Conservation (phyloP, 64 coral and sea anemone genomes). For the Stichodactyla helianthus region DNA sequence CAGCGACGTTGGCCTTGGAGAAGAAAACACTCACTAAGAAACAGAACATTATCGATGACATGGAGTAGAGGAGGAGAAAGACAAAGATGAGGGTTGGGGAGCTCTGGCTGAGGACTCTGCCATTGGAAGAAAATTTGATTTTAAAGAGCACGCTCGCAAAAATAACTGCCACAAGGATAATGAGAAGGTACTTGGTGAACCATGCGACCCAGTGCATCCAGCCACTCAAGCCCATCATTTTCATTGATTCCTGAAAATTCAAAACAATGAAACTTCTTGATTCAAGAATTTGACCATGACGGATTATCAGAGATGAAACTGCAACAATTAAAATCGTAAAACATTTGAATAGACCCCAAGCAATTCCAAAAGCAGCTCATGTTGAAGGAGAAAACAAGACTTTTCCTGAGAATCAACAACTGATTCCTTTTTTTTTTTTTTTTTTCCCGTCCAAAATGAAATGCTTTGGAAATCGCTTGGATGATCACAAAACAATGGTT, state of each 20-base stretch:
- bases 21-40: constrained; percentile 97
- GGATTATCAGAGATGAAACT: too few species aligned
- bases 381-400: too few species aligned
- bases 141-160: constrained; percentile 79
- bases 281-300: too few species aligned
- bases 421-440: too few species aligned
- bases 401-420: too few species aligned
- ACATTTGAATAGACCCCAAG: too few species aligned
- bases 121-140: constrained; percentile 80
- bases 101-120: constrained; percentile 70
- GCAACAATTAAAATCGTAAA: too few species aligned
- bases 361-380: too few species aligned
- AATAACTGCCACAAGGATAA: constrained; percentile 57
- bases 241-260: constrained; percentile 92
- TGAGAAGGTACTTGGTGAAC: constrained; percentile 74
- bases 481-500: too few species aligned
- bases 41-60: constrained; percentile 94
- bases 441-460: too few species aligned
- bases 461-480: too few species aligned
- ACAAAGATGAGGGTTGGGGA: constrained; percentile 80
- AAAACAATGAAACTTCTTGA: neutral
- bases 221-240: constrained; percentile 88
- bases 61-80: constrained; percentile 67
- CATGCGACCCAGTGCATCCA: constrained; percentile 97
- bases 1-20: constrained; percentile 85